Conservation (phyloP, 2,888 invertebrate species). For the Orchestes rusci region DNA sequence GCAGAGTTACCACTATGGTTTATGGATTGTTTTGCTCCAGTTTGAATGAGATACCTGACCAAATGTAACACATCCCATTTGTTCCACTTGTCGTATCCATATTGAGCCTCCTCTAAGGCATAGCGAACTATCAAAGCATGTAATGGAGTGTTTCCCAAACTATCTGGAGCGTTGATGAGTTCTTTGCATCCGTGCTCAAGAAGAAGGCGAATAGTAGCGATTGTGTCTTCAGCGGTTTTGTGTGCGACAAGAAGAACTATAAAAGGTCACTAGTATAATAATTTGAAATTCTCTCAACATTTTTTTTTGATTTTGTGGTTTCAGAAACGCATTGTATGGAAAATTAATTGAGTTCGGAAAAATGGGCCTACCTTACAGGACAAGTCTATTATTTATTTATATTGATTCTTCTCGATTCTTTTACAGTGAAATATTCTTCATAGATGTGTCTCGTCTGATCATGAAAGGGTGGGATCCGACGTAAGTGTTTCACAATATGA, state of each 20-base stretch:
- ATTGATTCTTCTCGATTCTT: too few species aligned
- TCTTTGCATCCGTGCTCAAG: conserved; percentile 67
- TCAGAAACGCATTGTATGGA: too few species aligned
- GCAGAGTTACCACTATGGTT: conserved; percentile 64
- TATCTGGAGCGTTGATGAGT: conserved; percentile 64
- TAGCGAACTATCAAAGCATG: conserved; percentile 59
- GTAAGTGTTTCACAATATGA: too few species aligned
- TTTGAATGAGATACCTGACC: conserved; percentile 53
- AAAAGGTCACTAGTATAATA: conserved; percentile 22
- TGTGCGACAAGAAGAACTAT: conserved; percentile 60
- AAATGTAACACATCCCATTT: conserved; percentile 69
- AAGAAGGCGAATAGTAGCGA: conserved; percentile 58
- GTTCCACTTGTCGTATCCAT: conserved; percentile 63
- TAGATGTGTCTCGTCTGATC: too few species aligned
- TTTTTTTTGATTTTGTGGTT: too few species aligned
- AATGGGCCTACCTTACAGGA: too few species aligned
- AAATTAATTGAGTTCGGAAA: too few species aligned
- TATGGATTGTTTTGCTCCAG: conserved; percentile 60
- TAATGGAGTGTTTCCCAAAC: conserved; percentile 65
- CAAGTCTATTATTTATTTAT: too few species aligned
- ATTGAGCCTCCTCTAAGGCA: conserved; percentile 60
- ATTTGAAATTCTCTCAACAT: background rate
- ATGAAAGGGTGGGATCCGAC: too few species aligned
- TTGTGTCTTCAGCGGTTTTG: conserved; percentile 63
- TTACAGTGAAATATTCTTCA: too few species aligned